Base-by-base conservation (phyloP, 2,888 invertebrate species). In the Andrena trimmerana region DNA sequence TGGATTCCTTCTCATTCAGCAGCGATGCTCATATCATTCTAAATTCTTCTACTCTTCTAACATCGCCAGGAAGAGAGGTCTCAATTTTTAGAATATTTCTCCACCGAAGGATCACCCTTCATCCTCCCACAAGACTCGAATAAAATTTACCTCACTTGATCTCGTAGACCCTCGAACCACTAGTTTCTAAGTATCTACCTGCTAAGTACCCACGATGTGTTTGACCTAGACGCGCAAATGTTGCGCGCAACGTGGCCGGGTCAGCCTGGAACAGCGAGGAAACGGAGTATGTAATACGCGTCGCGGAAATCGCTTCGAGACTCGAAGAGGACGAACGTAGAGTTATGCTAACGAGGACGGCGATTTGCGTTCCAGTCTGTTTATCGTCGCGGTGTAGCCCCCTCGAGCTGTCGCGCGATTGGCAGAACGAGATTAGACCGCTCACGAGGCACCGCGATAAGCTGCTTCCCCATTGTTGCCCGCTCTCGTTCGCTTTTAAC, bases 351-450 rank as follows among this genome's bases (percentile, higher is more conserved):
- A 89, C 86, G 89, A 89, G 86, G 80, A 27, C 60, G 84, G 83
- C 85, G 88, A 89, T 89, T 88, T 86, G 88, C 88, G 88, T 88
- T 88, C 88, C 88, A 83, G 80, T 89, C 84, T 84, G 88, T 89
- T 89, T 89, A 89, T 89, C 86, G 88, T 87, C 71, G 84, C 66
- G 63, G 71, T 62, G 84, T 68, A 83, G 87, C 76, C 76, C 83
- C 78, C 86, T 79, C 82, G 78, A 83, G 79, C 72, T 78, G 84
- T 77, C 78, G 74, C 68, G 80, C 89, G 88, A 88, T 88, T 89
- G 88, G 84, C 88, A 82, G 86, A 88, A 88, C 86, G 78, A 89
- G 88, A 88, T 88, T 88, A 88, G 80, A 81, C 67, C 84, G 81
- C 57, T 85, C 87, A 72, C 79, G 81, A 74, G 78, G 69, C 73